Percentiles rank a stretch among this genome's conserved stretches.
These are phyloP conservation scores for Cantharis rustica DNA, from an alignment of 2,888 invertebrate species.

Conservation along the genomic window DNA sequence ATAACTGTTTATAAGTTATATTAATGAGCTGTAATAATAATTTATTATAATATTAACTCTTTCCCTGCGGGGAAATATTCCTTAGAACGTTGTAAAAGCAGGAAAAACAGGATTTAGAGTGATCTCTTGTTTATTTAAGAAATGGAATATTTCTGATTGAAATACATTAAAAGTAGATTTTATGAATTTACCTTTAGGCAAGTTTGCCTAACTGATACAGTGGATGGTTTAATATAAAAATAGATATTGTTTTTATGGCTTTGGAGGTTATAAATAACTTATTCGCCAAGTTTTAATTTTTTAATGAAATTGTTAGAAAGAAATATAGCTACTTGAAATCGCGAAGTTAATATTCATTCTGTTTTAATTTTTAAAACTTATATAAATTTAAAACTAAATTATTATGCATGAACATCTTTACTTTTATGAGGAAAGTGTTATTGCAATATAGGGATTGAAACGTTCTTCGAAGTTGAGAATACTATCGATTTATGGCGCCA, in stretches of 20 bases:
- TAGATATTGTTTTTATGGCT: background rate
- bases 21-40: background rate
- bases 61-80: background rate
- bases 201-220: background rate
- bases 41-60: background rate
- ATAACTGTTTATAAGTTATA: background rate
- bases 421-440: constrained; percentile 13
- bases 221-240: background rate
- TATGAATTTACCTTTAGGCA: background rate
- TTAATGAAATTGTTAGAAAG: background rate
- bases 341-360: background rate
- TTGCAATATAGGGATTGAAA: constrained; percentile 13
- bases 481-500: constrained; percentile 39
- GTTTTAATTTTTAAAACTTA: background rate
- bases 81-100: background rate
- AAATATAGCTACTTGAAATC: background rate
- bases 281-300: background rate
- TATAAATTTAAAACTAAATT: background rate
- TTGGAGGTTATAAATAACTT: background rate
- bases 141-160: background rate
- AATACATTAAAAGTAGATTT: background rate
- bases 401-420: constrained; percentile 12
- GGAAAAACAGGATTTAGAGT: background rate
- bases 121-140: background rate
- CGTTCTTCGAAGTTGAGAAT: constrained; percentile 32